phyloP scores from a whole-genome alignment of 2,113 vertebrate genomes.

The Mustela nigripes region DNA sequence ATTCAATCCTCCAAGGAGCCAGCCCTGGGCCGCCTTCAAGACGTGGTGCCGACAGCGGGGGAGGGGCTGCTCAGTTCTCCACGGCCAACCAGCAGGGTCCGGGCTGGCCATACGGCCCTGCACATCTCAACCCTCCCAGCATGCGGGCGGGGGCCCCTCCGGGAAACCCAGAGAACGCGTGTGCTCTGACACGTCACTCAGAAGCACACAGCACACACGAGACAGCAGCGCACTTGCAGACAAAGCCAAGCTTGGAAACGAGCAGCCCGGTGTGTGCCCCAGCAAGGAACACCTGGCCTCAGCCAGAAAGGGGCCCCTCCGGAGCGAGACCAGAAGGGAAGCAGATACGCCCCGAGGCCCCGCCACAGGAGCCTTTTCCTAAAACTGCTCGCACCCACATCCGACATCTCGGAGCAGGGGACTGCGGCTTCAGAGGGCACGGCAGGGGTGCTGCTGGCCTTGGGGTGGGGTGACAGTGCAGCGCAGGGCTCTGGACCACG shows the following conservation, averaged over 20 bases:
- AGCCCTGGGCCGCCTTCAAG: not conserved
- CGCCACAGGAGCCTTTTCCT: accelerated
- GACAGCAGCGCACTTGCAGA: accelerated
- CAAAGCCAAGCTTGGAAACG: not conserved
- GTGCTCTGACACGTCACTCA: not conserved
- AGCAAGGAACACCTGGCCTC: not conserved
- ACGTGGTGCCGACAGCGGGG: not conserved
- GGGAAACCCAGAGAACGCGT: not conserved
- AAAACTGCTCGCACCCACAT: accelerated
- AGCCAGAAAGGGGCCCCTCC: not conserved
- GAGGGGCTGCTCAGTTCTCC: not conserved
- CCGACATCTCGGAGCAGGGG: not conserved
- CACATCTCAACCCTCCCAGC: not conserved
- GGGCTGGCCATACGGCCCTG: accelerated
- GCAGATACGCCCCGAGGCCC: not conserved
- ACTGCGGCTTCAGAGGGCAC: accelerated
- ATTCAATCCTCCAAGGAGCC: not conserved
- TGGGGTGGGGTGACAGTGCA: accelerated
- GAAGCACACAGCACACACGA: accelerated
- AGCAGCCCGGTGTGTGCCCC: accelerated
- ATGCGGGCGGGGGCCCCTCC: not conserved
- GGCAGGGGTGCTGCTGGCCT: accelerated
- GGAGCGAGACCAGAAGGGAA: not conserved
- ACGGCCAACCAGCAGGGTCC: not conserved
- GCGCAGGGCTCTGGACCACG: too few relatives aligned